Evolutionary conservation across 1,140 invertebrate genomes (phyloP).

Genomic region (Rhopalosiphum maidis): DNA sequence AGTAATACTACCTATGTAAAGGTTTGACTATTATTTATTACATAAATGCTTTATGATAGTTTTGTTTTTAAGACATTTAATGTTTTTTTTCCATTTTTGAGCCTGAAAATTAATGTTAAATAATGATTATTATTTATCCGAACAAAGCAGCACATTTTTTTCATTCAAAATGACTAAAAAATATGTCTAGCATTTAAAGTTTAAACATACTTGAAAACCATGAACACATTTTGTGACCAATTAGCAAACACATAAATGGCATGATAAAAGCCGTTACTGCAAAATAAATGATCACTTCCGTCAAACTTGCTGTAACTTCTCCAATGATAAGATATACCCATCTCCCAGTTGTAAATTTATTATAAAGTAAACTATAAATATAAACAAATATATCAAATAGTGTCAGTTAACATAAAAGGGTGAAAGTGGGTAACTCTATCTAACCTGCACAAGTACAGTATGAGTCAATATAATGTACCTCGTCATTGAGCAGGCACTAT

Average conservation of each 20-base stretch:
- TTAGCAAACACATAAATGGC: slow-evolving; percentile 21
- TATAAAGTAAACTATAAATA: slow-evolving; percentile 50
- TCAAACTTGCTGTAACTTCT: slow-evolving; percentile 8
- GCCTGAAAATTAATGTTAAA: not conserved
- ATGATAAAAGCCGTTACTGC: slow-evolving; percentile 31
- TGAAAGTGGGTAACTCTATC: no score
- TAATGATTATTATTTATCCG: not conserved
- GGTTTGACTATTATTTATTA: not conserved
- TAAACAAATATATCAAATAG: not conserved
- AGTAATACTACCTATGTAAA: not conserved
- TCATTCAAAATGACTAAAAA: not conserved
- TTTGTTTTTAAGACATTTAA: not conserved
- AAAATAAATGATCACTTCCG: slow-evolving; percentile 1
- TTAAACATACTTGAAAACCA: slow-evolving; percentile 37
- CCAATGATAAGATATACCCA: slow-evolving; percentile 58
- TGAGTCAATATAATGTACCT: no score
- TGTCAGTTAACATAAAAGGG: not conserved
- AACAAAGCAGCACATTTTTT: not conserved
- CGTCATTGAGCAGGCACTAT: no score
- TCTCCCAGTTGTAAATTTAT: slow-evolving; percentile 37
- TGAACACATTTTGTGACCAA: slow-evolving; percentile 41
- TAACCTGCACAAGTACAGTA: no score
- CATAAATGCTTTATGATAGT: not conserved
- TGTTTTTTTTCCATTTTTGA: not conserved
- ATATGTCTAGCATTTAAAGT: not conserved